Conservation (phyloP, 2,888 invertebrate species). For the Lepidochrysops patricia region DNA sequence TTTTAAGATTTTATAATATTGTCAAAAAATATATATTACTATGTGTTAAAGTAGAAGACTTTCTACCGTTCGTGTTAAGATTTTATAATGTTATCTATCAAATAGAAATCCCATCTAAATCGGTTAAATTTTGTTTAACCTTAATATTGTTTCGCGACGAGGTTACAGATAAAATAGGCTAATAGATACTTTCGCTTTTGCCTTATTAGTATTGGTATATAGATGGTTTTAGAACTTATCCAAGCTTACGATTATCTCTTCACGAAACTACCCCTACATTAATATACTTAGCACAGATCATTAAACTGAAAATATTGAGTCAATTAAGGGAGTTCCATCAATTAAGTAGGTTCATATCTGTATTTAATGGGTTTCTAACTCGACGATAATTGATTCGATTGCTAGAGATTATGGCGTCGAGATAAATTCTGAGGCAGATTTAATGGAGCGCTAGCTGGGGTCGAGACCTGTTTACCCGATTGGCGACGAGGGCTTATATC, state of each 20-base stretch:
- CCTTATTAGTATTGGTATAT: too few relatives aligned
- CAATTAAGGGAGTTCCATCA: background rate
- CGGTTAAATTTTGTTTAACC: too few relatives aligned
- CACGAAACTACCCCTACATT: background rate
- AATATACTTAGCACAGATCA: background rate
- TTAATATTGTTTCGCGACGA: too few relatives aligned
- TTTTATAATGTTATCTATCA: too few relatives aligned
- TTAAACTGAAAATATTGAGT: background rate
- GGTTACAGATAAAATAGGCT: too few relatives aligned
- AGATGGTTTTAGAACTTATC: background rate
- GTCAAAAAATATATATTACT: too few relatives aligned
- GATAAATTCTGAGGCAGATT: background rate
- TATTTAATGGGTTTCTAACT: background rate
- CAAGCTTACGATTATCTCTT: background rate
- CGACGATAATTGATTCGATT: conserved; percentile 2
- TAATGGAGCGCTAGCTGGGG: background rate
- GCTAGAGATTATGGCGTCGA: background rate
- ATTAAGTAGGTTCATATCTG: background rate
- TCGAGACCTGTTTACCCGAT: background rate
- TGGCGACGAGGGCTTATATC: background rate
- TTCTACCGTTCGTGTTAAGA: too few relatives aligned
- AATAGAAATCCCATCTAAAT: too few relatives aligned
- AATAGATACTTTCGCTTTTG: too few relatives aligned
- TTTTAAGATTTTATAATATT: too few relatives aligned
- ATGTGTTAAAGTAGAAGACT: too few relatives aligned